phyloP scores from a whole-genome alignment of 2,797 vertebrate genomes.

The Tangara arthus region DNA sequence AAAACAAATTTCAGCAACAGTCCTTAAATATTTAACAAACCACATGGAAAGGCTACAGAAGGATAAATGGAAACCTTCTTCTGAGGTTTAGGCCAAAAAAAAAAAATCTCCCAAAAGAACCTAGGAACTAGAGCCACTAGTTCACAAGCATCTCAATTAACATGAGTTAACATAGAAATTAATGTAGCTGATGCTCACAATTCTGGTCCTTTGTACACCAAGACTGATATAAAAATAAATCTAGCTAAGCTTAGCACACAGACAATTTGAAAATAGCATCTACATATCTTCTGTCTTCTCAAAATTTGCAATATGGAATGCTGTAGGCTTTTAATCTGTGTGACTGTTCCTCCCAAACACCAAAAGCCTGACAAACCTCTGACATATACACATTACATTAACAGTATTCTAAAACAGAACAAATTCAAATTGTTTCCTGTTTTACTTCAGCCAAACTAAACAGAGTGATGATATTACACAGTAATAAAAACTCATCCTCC shows the following conservation, averaged over 20 bases:
- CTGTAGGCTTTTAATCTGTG: neutral
- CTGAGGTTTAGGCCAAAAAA: neutral
- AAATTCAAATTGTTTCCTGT: neutral
- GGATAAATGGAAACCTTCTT: neutral
- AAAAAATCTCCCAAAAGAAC: neutral
- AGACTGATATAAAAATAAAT: neutral
- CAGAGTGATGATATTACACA: neutral
- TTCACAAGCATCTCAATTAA: neutral
- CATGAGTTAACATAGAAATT: neutral
- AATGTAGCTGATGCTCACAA: neutral
- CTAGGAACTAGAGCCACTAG: neutral
- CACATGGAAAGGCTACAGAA: neutral
- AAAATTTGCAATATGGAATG: neutral
- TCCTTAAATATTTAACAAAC: neutral
- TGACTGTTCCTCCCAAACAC: neutral
- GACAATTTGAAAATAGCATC: neutral
- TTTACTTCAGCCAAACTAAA: neutral
- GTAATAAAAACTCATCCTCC: neutral
- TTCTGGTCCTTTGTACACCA: neutral
- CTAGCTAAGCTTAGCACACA: neutral
- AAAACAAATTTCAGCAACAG: neutral
- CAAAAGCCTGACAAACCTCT: neutral
- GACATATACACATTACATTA: neutral
- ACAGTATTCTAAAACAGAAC: neutral
- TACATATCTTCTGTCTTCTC: neutral